Percentiles rank a stretch among this genome's conserved stretches.
phyloP scores from a whole-genome alignment of 2,113 vertebrate species.

The Mustela nigripes region DNA sequence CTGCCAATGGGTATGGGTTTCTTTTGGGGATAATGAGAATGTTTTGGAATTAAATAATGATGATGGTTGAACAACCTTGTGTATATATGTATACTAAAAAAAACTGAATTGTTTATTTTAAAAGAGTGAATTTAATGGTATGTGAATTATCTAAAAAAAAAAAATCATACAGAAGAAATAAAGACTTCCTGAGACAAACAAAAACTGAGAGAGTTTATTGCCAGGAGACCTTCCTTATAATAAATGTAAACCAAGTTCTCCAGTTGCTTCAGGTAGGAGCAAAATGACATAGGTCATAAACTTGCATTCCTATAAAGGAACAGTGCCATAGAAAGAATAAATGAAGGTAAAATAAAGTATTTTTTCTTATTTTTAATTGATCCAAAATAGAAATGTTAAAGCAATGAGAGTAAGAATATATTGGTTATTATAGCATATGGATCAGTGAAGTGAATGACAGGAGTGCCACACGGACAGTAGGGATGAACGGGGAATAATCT shows the following conservation, averaged over 20 bases:
- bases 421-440: neutral
- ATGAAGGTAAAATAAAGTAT: neutral
- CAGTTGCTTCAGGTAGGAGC: neutral
- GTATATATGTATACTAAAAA: neutral
- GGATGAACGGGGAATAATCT: neutral
- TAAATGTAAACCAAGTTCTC: neutral
- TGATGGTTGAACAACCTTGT: neutral
- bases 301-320: neutral
- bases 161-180: neutral
- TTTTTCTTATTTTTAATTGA: slow-evolving; percentile 18
- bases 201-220: neutral
- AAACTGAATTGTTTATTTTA: neutral
- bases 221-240: neutral
- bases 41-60: neutral
- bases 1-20: neutral
- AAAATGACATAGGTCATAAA: neutral
- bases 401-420: neutral
- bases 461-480: neutral
- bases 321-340: neutral
- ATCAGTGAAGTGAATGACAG: neutral
- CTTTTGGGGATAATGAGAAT: neutral
- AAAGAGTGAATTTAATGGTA: neutral
- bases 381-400: neutral
- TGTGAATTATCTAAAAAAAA: neutral
- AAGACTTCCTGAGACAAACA: neutral